These are phyloP conservation scores for Dryomyza anilis DNA, from an alignment of 2,888 invertebrate species.

Conservation along the genomic window DNA sequence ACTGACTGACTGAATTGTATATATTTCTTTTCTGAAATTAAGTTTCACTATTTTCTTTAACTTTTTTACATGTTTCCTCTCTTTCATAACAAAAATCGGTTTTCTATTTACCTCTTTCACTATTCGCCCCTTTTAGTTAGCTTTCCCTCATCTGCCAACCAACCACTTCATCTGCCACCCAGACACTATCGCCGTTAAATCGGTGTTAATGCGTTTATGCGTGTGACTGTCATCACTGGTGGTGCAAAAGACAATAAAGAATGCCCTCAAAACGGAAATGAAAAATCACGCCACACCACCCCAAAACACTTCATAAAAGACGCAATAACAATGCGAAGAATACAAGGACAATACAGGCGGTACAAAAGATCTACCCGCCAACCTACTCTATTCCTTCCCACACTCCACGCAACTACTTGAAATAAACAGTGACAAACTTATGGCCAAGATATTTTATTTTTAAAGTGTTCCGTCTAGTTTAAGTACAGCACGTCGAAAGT, in stretches of 20 bases:
- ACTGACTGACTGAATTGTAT: conserved; percentile 2
- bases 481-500: background rate
- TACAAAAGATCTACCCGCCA: background rate
- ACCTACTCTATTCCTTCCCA: too few species aligned
- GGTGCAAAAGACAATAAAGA: background rate
- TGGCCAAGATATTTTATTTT: background rate
- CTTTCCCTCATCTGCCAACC: too few species aligned
- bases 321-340: background rate
- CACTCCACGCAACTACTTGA: too few species aligned
- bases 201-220: conserved; percentile 10
- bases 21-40: conserved; percentile 1
- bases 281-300: conserved; percentile 26
- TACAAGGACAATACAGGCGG: background rate
- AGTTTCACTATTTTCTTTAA: too few species aligned
- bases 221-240: background rate
- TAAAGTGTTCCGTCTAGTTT: background rate
- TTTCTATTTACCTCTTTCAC: too few species aligned
- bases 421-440: background rate
- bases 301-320: conserved; percentile 30
- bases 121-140: too few species aligned
- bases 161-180: background rate
- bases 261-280: conserved; percentile 17
- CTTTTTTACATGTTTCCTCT: too few species aligned
- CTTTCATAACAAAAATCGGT: too few species aligned
- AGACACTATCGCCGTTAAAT: conserved; percentile 1